Base-by-base conservation (phyloP, 2,797 vertebrate genomes). In the Aldrovandia affinis region DNA sequence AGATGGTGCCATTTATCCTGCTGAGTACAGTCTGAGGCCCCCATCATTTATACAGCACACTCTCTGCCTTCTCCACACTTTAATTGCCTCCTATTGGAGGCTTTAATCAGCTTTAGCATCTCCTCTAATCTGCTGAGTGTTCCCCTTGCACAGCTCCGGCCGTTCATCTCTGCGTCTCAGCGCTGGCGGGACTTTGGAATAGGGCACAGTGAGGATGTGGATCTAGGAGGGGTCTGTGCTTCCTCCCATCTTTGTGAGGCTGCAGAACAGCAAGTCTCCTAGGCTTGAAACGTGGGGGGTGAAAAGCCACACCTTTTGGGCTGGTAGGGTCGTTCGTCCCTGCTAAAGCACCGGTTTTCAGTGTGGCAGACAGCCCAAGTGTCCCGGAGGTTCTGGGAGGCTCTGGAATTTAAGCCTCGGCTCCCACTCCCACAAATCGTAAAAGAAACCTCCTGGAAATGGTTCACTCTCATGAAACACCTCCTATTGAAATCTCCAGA, bases 51-150 rank as follows among this genome's bases (percentile, higher is more conserved):
- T 59, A 47, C 8, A 59, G 28, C 75, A n/a, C 55, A 20, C 68
- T 70, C 28, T 59, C 42, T 63, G 54, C n/a, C 15, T 78, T 83
- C 25, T 78, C 79, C 63, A 79, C 83, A 63, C 42, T 61, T 52
- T 83, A 83, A 83, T 83, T 83, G n/a, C 83, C 75, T 61, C 73
- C 73, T 83, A 63, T 42, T 75, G 70, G 70, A 22, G 22, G 44
- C 18, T 75, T 75, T 14, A 50, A 63, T 79, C 44, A 77, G 73
- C 73, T 65, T 52, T 77, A 50, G 83, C 22, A 50, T 70, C 14
- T 54, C 42, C 25, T 47, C 59, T 82, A 44, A 78, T 63, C 57
- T 59, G 55, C 75, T 61, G 73, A 78, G 82, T 30, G 6, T 8
- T 47, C 18, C 77, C 10, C 10, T 54, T 52, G 75, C 55, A 30